Evolutionary conservation across 2,888 invertebrate genomes (phyloP).

Genomic region (Mythimna lalbum): DNA sequence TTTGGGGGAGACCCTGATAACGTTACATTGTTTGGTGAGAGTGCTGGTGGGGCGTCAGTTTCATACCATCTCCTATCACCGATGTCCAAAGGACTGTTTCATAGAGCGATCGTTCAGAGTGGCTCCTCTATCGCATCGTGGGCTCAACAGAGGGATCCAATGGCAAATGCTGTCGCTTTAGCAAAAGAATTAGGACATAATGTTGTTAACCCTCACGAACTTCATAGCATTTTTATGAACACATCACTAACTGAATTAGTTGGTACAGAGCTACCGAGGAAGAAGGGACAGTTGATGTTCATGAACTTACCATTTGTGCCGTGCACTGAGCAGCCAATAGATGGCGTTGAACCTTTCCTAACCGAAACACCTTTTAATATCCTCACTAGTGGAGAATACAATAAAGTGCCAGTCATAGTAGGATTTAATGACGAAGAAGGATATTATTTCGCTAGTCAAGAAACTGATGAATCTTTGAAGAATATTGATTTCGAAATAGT

Average conservation of each 20-base stretch:
- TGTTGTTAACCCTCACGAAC: conserved; percentile 14
- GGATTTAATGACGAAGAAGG: conserved; percentile 65
- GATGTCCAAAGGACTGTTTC: conserved; percentile 68
- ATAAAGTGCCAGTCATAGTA: conserved; percentile 64
- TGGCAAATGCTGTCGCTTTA: conserved; percentile 6
- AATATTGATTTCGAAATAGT: conserved; percentile 15
- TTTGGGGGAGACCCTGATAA: conserved; percentile 74
- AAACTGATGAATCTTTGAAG: conserved; percentile 20
- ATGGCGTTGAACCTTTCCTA: conserved; percentile 51
- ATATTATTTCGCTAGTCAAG: conserved; percentile 30
- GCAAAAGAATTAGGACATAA: conserved; percentile 24
- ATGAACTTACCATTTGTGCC: conserved; percentile 10
- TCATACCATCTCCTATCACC: conserved; percentile 68
- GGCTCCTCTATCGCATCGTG: conserved; percentile 68
- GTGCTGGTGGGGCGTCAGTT: conserved; percentile 68
- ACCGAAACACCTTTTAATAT: conserved; percentile 45
- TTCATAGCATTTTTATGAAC: conserved; percentile 27
- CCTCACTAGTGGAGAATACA: conserved; percentile 46
- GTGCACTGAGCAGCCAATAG: conserved; percentile 32
- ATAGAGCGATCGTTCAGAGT: conserved; percentile 70
- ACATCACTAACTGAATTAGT: conserved; percentile 21
- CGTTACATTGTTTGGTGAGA: conserved; percentile 72
- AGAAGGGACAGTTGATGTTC: conserved; percentile 23
- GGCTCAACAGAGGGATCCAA: conserved; percentile 54
- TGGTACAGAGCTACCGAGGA: conserved; percentile 2